phyloP scores from a whole-genome alignment of 2,113 vertebrate genomes.

The Columba livia region DNA sequence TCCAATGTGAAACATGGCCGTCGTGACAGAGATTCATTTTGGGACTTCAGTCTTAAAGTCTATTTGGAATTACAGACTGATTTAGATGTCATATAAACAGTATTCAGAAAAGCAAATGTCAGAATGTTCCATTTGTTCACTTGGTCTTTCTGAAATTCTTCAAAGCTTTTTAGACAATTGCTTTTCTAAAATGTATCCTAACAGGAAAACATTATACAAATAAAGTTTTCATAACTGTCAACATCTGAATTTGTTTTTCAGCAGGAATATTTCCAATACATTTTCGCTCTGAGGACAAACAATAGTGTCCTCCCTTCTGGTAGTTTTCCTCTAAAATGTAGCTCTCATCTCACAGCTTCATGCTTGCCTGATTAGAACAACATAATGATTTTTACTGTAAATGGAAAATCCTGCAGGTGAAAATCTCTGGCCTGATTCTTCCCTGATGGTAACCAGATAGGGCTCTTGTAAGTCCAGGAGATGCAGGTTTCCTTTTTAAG shows the following conservation, averaged over 20 bases:
- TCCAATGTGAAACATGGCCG: neutral
- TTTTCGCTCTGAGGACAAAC: neutral
- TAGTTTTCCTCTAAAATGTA: neutral
- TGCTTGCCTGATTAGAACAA: neutral
- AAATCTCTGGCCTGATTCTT: neutral
- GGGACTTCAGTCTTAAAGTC: neutral
- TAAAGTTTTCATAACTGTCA: slow-evolving; percentile 49
- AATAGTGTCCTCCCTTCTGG: neutral
- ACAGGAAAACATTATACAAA: neutral
- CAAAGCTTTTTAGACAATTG: slow-evolving; percentile 4
- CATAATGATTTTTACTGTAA: neutral
- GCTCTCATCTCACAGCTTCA: neutral
- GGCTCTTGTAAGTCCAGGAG: neutral
- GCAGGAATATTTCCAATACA: slow-evolving; percentile 1
- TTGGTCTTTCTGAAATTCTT: slow-evolving; percentile 30
- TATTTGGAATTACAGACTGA: neutral
- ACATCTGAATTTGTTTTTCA: slow-evolving; percentile 44
- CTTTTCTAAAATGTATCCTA: slow-evolving; percentile 22
- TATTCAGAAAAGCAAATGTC: slow-evolving; percentile 22
- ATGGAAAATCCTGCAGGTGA: neutral
- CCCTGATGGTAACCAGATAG: neutral
- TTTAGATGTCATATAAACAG: slow-evolving; percentile 6
- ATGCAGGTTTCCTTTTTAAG: neutral
- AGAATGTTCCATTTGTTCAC: slow-evolving; percentile 37
- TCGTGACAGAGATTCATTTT: neutral